phyloP scores from a whole-genome alignment of 1,140 invertebrate species.

The Cotesia glomerata region DNA sequence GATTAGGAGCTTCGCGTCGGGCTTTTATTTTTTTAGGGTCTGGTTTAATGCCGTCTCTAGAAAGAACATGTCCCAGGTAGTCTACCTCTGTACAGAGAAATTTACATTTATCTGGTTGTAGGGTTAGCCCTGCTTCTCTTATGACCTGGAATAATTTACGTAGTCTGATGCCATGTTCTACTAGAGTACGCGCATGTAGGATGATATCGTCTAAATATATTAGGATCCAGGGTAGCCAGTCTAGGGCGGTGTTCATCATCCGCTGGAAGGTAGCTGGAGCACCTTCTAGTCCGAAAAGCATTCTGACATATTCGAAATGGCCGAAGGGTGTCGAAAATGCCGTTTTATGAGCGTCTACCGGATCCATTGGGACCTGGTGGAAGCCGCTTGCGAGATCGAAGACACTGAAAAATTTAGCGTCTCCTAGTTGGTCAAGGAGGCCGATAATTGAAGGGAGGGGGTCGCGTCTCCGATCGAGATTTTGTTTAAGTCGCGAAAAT shows the following conservation, averaged over 20 bases:
- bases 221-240: not conserved
- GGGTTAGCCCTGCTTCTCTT: too few relatives aligned
- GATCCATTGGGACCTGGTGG: conserved; percentile 4
- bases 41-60: not conserved
- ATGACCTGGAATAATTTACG: too few relatives aligned
- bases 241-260: conserved; percentile 16
- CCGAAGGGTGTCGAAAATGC: conserved; percentile 13
- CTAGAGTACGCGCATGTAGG: too few relatives aligned
- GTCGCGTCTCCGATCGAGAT: conserved; percentile 16
- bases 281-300: conserved; percentile 16
- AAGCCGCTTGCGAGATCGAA: conserved; percentile 16
- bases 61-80: conserved; percentile 30
- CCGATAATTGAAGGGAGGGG: conserved; percentile 15
- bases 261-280: conserved; percentile 10
- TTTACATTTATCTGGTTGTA: too few relatives aligned
- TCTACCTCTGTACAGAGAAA: too few relatives aligned
- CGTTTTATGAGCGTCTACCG: conserved; percentile 8
- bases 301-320: conserved; percentile 12
- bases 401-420: conserved; percentile 8
- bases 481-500: conserved; percentile 14
- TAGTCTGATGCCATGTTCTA: too few relatives aligned
- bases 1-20: not conserved
- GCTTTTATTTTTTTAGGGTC: not conserved
- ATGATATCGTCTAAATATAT: too few relatives aligned
- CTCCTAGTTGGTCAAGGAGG: conserved; percentile 16